Base-by-base conservation (phyloP, 2,797 vertebrate genomes). In the Myripristis jacobus region DNA sequence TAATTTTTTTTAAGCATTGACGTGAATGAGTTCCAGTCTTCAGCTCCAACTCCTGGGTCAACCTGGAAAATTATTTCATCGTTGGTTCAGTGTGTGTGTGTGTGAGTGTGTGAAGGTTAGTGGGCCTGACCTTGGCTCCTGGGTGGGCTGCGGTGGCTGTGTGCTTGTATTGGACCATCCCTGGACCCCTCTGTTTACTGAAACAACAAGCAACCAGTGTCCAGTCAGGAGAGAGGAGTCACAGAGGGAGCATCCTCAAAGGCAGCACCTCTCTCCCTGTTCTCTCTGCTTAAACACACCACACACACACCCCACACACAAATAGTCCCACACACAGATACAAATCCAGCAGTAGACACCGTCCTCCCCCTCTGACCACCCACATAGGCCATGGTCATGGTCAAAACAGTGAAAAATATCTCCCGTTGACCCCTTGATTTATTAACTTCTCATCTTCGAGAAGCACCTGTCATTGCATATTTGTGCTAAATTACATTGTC, bases 81-180 rank as follows among this genome's bases (percentile, higher is more conserved):
- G 38, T 34, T 19, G 38, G 46, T 55, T 78, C 16, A 4, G 46
- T 63, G 52, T 53, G 22, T 75, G 59, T 81, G 50, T 54, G 22
- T 76, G 59, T 70, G 73, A 74, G 59, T 70, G 73, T 82, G 18
- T 59, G 81, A 76, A 83, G 74, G 80, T 86, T 73, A 82, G 69
- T 34, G 65, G 77, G 71, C 73, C 75, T 88, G 88, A 89, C 84
- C 88, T 82, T 73, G 84, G 75, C 85, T 89, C 75, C 85, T 90
- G 91, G 90, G 89, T 92, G 90, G 91, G 89, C 90, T 70, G 68
- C 58, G 21, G 80, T 83, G 85, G 80, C 81, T 71, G 73, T 67
- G 73, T 85, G 89, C 85, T 91, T 88, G 81, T 87, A 67, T 90
- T 89, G 89, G 86, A 88, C 68, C 80, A 55, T 90, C 80, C 78